phyloP scores from a whole-genome alignment of 2,888 invertebrate species.

The Conops quadrifasciatus region DNA sequence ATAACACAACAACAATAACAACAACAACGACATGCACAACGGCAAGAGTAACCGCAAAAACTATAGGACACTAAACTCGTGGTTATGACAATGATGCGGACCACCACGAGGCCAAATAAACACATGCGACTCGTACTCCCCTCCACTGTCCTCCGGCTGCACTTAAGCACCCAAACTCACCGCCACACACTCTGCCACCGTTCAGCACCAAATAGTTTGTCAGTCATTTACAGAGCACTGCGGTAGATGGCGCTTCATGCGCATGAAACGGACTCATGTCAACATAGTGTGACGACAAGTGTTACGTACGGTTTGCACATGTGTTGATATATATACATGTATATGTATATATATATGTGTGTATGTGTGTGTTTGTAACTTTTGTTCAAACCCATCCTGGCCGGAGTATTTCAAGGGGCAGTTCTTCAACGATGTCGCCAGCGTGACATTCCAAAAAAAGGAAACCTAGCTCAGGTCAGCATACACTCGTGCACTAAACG shows the following conservation, averaged over 20 bases:
- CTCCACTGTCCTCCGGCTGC: no score
- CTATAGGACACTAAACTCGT: constrained; percentile 34
- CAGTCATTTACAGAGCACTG: constrained; percentile 36
- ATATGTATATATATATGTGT: constrained; percentile 11
- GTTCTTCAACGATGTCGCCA: constrained; percentile 49
- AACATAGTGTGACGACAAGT: constrained; percentile 18
- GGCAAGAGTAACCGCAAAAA: constrained; percentile 27
- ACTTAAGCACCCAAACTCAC: background rate
- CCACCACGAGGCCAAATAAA: constrained; percentile 13
- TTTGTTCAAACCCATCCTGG: constrained; percentile 17
- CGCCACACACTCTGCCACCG: background rate
- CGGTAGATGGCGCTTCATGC: constrained; percentile 21
- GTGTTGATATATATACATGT: no score
- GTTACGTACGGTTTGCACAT: constrained; percentile 5
- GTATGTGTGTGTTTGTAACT: constrained; percentile 38
- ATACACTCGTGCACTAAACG: constrained; percentile 4
- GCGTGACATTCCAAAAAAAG: no score
- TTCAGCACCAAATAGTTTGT: constrained; percentile 20
- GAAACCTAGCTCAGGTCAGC: no score
- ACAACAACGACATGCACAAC: background rate
- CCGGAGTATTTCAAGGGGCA: constrained; percentile 46
- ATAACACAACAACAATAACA: background rate
- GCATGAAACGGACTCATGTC: background rate
- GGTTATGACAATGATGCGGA: constrained; percentile 38
- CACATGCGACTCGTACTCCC: background rate